phyloP scores from a whole-genome alignment of 2,797 vertebrate genomes.

The Sebastes itinus region DNA sequence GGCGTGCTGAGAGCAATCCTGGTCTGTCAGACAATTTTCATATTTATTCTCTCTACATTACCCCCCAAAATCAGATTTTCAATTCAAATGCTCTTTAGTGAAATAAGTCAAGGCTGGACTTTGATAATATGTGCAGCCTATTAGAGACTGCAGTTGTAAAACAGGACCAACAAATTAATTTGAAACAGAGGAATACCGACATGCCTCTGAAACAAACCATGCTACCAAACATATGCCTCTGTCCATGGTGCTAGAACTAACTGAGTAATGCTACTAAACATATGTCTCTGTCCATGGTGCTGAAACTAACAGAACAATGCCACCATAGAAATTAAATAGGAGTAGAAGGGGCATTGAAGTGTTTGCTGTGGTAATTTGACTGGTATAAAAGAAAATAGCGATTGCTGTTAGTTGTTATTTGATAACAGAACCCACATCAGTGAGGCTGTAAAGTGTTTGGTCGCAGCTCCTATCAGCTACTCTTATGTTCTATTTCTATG shows the following conservation, averaged over 20 bases:
- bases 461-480: too few species aligned
- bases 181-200: not conserved
- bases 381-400: too few species aligned
- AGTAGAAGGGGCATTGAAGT: too few species aligned
- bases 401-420: too few species aligned
- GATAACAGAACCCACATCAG: too few species aligned
- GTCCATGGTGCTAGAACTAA: not conserved
- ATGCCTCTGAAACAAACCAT: not conserved
- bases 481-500: too few species aligned
- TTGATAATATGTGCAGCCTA: constrained; percentile 21
- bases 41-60: constrained; percentile 8
- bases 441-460: too few species aligned
- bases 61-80: not conserved
- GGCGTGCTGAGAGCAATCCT: constrained; percentile 20
- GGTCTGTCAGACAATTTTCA: constrained; percentile 9
- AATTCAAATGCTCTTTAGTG: not conserved
- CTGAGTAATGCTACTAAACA: too few species aligned
- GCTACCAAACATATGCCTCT: not conserved
- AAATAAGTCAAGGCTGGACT: constrained; percentile 11
- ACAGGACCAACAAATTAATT: not conserved
- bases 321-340: too few species aligned
- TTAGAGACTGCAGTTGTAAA: constrained; percentile 1
- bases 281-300: not conserved
- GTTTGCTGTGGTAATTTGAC: too few species aligned
- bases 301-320: not conserved